Evolutionary conservation across 2,888 invertebrate genomes (phyloP).

Genomic region (Drosophila setosimentum): DNA sequence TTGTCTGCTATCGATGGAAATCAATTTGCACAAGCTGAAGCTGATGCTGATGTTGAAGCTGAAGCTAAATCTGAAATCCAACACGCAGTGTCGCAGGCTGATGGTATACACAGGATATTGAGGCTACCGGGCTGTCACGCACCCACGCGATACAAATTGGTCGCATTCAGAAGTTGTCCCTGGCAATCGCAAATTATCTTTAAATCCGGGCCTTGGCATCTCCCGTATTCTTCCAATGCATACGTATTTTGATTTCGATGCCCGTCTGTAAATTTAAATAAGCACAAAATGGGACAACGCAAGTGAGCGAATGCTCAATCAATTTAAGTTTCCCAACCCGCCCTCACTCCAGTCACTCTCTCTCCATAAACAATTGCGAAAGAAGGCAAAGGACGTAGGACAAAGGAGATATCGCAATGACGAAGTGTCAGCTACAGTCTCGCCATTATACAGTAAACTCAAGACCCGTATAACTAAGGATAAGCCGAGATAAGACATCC

Average conservation of each 20-base stretch:
- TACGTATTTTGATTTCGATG: conserved; percentile 54
- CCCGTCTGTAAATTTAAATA: conserved; percentile 58
- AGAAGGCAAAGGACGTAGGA: conserved; percentile 57
- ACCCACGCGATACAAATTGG: conserved; percentile 56
- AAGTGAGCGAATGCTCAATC: conserved; percentile 67
- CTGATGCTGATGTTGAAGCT: neutral
- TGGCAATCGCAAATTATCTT: conserved; percentile 55
- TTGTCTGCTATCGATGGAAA: conserved; percentile 64
- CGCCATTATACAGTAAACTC: conserved; percentile 40
- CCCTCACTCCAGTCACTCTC: neutral
- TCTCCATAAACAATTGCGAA: conserved; percentile 57
- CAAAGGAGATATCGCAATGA: conserved; percentile 22
- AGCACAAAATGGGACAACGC: conserved; percentile 42
- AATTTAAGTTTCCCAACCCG: conserved; percentile 22
- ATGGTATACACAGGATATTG: neutral
- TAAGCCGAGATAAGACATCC: conserved; percentile 51
- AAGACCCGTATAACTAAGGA: conserved; percentile 16
- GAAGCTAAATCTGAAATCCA: conserved; percentile 18
- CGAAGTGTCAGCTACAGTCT: conserved; percentile 53
- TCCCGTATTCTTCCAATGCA: conserved; percentile 20
- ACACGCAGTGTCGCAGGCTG: neutral
- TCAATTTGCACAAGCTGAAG: conserved; percentile 59
- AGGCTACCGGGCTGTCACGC: conserved; percentile 1
- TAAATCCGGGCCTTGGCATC: conserved; percentile 43
- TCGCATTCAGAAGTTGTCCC: conserved; percentile 36